These are phyloP conservation scores for Paralichthys olivaceus DNA, from an alignment of 2,113 vertebrate genomes.

Conservation along the genomic window DNA sequence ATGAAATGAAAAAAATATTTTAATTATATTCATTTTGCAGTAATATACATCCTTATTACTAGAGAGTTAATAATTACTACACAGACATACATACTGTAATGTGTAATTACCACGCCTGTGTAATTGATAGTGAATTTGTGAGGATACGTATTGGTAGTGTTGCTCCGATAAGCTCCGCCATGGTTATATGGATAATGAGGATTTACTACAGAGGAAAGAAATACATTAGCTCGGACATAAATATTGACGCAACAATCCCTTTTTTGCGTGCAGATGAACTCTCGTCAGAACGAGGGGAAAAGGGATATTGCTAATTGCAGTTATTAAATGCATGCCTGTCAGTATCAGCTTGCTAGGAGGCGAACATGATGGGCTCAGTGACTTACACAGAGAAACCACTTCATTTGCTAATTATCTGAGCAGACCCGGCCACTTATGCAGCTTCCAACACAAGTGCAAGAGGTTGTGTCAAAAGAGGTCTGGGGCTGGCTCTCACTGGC, in stretches of 20 bases:
- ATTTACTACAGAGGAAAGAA: slow-evolving; percentile 47
- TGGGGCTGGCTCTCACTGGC: slow-evolving; percentile 27
- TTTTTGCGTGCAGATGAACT: slow-evolving; percentile 55
- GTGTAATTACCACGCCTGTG: slow-evolving; percentile 37
- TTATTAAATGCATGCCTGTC: slow-evolving; percentile 69
- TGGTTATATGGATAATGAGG: slow-evolving; percentile 50
- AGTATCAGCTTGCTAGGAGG: slow-evolving; percentile 56
- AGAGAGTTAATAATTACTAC: no score
- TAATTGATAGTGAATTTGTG: slow-evolving; percentile 16
- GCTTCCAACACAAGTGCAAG: slow-evolving; percentile 38
- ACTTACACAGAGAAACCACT: slow-evolving; percentile 66
- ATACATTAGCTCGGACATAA: slow-evolving; percentile 60
- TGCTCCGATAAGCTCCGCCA: slow-evolving; percentile 34
- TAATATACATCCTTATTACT: not conserved
- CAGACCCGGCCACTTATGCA: slow-evolving; percentile 44
- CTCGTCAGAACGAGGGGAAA: slow-evolving; percentile 55
- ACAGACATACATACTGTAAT: slow-evolving; percentile 16
- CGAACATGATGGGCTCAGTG: slow-evolving; percentile 54
- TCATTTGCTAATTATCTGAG: slow-evolving; percentile 75
- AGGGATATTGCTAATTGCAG: slow-evolving; percentile 67
- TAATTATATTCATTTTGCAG: not conserved
- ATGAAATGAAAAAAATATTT: no score
- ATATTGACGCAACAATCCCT: slow-evolving; percentile 61
- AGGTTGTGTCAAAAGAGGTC: slow-evolving; percentile 58
- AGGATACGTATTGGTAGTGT: slow-evolving; percentile 25